Percentiles rank a stretch among this genome's conserved stretches.
phyloP scores from a whole-genome alignment of 2,797 vertebrate species.

The Huso huso region DNA sequence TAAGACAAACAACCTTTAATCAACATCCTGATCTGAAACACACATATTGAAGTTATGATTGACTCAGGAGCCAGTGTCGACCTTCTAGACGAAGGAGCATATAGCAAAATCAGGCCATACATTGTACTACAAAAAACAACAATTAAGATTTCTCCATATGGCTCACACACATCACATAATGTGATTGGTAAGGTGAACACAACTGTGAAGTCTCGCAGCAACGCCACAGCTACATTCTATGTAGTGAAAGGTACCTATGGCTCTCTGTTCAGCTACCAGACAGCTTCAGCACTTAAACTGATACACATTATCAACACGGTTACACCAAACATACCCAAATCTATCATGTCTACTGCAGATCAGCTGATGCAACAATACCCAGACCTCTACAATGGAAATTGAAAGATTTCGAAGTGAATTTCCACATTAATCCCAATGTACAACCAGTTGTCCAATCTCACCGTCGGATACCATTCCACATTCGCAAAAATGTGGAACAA shows the following conservation, averaged over 20 bases:
- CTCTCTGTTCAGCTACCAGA: background rate
- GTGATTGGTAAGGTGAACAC: too few species aligned
- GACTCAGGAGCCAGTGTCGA: too few species aligned
- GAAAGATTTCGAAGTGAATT: background rate
- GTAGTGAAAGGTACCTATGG: background rate
- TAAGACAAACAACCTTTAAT: too few species aligned
- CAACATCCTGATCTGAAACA: too few species aligned
- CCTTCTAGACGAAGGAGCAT: too few species aligned
- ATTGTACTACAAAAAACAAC: too few species aligned
- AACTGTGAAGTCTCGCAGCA: too few species aligned
- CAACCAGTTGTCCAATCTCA: background rate
- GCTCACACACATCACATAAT: too few species aligned
- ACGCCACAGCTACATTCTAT: background rate
- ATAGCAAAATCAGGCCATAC: too few species aligned
- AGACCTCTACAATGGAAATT: background rate
- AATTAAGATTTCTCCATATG: too few species aligned
- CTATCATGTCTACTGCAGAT: conserved; percentile 1
- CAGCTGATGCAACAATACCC: background rate
- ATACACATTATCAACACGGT: conserved; percentile 1
- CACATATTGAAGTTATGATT: too few species aligned
- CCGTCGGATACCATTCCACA: background rate
- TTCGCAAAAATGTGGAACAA: background rate
- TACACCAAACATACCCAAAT: background rate
- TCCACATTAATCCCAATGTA: background rate
- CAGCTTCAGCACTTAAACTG: background rate